Evolutionary conservation across 2,888 invertebrate species (phyloP).

Genomic region (Buathra laborator): DNA sequence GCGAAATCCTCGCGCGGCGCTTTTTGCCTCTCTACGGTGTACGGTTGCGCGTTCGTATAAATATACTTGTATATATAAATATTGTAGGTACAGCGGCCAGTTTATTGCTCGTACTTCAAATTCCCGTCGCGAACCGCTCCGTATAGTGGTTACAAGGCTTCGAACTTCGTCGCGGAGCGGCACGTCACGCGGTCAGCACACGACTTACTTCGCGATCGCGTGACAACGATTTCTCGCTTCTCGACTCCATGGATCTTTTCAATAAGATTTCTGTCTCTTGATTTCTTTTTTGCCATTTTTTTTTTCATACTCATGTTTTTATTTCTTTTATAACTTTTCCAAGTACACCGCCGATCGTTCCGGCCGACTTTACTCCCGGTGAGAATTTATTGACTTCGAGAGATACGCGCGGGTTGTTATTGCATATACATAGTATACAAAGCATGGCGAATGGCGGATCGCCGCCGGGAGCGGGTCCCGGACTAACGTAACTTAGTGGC

Average conservation of each 20-base stretch:
- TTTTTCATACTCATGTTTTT: not conserved
- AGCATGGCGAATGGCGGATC: constrained; percentile 29
- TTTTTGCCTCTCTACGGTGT: constrained; percentile 48
- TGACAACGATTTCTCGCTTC: constrained; percentile 68
- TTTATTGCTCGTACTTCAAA: constrained; percentile 69
- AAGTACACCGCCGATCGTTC: constrained; percentile 24
- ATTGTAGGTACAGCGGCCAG: constrained; percentile 59
- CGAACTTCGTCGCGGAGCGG: constrained; percentile 47
- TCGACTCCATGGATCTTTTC: constrained; percentile 58
- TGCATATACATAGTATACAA: not conserved
- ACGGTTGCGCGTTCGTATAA: constrained; percentile 44
- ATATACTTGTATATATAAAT: constrained; percentile 62
- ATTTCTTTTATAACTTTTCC: constrained; percentile 25
- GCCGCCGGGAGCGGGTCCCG: constrained; percentile 48
- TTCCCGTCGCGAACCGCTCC: constrained; percentile 40
- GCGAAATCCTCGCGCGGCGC: constrained; percentile 5
- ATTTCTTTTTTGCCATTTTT: constrained; percentile 2
- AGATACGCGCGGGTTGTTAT: constrained; percentile 14
- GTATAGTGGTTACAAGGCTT: constrained; percentile 35
- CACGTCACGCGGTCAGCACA: constrained; percentile 61
- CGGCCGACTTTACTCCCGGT: constrained; percentile 17
- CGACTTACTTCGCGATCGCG: constrained; percentile 67
- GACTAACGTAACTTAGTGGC: constrained; percentile 54
- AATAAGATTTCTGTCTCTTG: constrained; percentile 53
- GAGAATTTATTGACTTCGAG: constrained; percentile 48